Evolutionary conservation across 2,888 invertebrate genomes (phyloP).

Genomic region (Dasypogon diadema): DNA sequence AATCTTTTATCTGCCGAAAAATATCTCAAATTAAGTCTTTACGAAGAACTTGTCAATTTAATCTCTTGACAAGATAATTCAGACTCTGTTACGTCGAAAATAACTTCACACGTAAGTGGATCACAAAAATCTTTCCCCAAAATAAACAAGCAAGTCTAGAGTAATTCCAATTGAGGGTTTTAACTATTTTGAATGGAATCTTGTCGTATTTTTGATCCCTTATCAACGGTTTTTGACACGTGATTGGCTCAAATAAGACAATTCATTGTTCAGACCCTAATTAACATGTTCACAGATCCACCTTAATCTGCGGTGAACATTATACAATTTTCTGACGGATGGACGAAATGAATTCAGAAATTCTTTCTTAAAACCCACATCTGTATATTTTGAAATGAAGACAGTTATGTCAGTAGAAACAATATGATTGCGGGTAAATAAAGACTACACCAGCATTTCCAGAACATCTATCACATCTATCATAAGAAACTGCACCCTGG

Average conservation of each 20-base stretch:
- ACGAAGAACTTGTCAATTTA: constrained; percentile 20
- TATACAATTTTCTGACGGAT: not conserved
- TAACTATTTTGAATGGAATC: constrained; percentile 12
- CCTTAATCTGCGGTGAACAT: not conserved
- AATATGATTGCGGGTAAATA: constrained; percentile 24
- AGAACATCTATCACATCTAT: constrained; percentile 23
- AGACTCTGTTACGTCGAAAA: not conserved
- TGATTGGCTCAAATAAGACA: constrained; percentile 20
- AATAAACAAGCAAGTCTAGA: not conserved
- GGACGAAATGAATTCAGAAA: constrained; percentile 28
- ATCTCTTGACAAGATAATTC: constrained; percentile 36
- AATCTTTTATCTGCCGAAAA: no score
- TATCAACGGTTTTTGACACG: constrained; percentile 34
- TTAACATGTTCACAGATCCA: constrained; percentile 31
- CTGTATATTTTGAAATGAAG: not conserved
- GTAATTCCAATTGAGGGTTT: not conserved
- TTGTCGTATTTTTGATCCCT: not conserved
- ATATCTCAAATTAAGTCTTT: not conserved
- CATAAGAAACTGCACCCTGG: no score
- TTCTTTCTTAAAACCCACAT: constrained; percentile 35
- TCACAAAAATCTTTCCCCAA: not conserved
- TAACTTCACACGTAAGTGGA: not conserved
- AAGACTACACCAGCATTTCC: not conserved
- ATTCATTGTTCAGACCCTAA: constrained; percentile 19
- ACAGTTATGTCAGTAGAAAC: constrained; percentile 9